Base-by-base conservation (phyloP, 2,888 invertebrate genomes). In the Steromphala cineraria region DNA sequence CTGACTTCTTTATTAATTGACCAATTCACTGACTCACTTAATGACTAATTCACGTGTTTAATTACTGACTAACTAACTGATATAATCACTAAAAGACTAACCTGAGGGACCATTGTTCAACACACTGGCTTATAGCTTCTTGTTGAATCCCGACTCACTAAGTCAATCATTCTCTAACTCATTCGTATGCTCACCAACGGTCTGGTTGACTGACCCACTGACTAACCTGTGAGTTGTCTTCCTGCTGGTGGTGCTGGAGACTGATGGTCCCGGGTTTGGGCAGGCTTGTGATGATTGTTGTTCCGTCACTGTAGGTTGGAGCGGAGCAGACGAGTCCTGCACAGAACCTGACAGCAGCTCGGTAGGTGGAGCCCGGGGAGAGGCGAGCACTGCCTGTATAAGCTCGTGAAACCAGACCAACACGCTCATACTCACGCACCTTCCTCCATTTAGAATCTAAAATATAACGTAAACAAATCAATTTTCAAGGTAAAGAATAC, bases 341-440 rank as follows among this genome's bases (percentile, higher is more conserved):
- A 81, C 87, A 87, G 40, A 86, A 81, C 62, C 84, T 80, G 46
- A 87, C 78, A 8, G 74, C 71, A n/a, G 81, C 46, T 19, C 87
- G 78, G 55, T 86, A 87, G 4, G 36, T 80, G 13, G 67, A 62
- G 3, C 87, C 86, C 10, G 86, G 80, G 13, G 82, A 40, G 13
- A 87, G 78, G 1, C 52, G 19, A 2, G 84, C 52, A 13, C 80
- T 82, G 36, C 76, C 80, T 7, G 75, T 81, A 10, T 19, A 77
- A 24, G 80, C 46, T 46, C 53, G 55, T 52, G 81, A 40, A 19
- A 79, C 52, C 4, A 77, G 76, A 0, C 76, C 56, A n/a, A 84
- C 62, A 28, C 81, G 67, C 55, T 81, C 67, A 55, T 81, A 84
- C 1, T 78, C 81, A 46, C 80, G 75, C 52, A 84, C 67, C 15